These are phyloP conservation scores for Clarias platycephalus DNA, from an alignment of 2,797 vertebrate species.

Conservation along the genomic window DNA sequence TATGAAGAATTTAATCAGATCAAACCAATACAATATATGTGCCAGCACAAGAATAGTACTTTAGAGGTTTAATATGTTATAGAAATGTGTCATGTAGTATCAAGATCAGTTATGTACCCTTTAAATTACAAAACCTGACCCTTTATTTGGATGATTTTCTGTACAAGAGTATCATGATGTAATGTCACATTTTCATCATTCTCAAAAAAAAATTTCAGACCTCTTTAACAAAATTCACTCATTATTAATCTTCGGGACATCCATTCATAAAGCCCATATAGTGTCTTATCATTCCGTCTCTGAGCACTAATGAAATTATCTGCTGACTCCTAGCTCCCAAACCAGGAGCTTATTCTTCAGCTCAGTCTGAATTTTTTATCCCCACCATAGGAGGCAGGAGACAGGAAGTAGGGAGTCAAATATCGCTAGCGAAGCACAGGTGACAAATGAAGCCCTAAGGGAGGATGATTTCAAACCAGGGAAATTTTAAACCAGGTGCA, in stretches of 20 bases:
- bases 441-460: conserved; percentile 52
- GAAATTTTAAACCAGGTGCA: conserved; percentile 57
- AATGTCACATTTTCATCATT: neutral
- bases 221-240: conserved; percentile 12
- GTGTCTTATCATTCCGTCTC: conserved; percentile 8
- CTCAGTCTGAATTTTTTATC: neutral
- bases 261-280: conserved; percentile 5
- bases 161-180: neutral
- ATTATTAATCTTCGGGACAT: conserved; percentile 5
- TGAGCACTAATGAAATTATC: conserved; percentile 33
- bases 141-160: neutral
- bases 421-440: conserved; percentile 37
- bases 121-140: conserved; percentile 7
- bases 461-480: conserved; percentile 50
- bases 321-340: neutral
- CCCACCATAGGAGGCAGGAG: conserved; percentile 39
- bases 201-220: neutral
- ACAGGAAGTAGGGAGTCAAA: conserved; percentile 37
- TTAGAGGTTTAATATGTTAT: conserved; percentile 7
- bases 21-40: conserved; percentile 1
- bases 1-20: conserved; percentile 24
- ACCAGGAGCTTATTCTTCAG: conserved; percentile 34
- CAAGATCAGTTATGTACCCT: neutral
- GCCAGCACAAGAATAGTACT: neutral
- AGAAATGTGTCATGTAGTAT: conserved; percentile 20